These are phyloP conservation scores for Apodemia zela DNA, from an alignment of 2,888 invertebrate genomes.

Conservation along the genomic window DNA sequence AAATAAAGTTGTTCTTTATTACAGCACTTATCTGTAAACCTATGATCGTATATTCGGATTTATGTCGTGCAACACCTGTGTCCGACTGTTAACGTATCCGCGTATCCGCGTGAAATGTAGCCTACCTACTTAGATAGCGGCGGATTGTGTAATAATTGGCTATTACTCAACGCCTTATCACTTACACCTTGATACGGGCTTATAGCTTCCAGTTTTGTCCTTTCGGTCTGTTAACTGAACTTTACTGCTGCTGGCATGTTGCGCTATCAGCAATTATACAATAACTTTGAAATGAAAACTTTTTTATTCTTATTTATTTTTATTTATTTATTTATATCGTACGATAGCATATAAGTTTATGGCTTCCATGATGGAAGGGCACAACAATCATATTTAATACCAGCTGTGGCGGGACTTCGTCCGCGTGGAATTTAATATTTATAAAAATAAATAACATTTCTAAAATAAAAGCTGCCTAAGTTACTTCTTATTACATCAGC, in stretches of 20 bases:
- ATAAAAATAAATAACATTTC: no score
- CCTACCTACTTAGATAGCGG: slow-evolving; percentile 5
- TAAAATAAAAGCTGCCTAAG: no score
- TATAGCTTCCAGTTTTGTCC: not conserved
- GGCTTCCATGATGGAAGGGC: no score
- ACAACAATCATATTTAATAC: no score
- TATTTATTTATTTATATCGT: no score
- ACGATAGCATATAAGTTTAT: no score
- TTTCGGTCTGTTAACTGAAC: not conserved
- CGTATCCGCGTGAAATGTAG: slow-evolving; percentile 5
- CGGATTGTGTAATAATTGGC: not conserved
- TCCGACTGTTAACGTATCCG: not conserved
- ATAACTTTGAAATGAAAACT: no score
- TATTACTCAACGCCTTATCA: not conserved
- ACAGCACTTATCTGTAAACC: not conserved
- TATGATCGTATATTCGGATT: not conserved
- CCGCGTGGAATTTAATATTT: no score
- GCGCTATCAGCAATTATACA: not conserved
- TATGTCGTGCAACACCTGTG: not conserved
- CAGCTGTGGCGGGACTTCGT: no score
- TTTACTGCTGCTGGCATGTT: not conserved
- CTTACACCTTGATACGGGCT: not conserved
- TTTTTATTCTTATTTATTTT: no score
- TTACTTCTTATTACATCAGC: no score
- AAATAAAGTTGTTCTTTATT: not conserved